Evolutionary conservation across 2,888 invertebrate genomes (phyloP).

Genomic region (Catocala fraxini): DNA sequence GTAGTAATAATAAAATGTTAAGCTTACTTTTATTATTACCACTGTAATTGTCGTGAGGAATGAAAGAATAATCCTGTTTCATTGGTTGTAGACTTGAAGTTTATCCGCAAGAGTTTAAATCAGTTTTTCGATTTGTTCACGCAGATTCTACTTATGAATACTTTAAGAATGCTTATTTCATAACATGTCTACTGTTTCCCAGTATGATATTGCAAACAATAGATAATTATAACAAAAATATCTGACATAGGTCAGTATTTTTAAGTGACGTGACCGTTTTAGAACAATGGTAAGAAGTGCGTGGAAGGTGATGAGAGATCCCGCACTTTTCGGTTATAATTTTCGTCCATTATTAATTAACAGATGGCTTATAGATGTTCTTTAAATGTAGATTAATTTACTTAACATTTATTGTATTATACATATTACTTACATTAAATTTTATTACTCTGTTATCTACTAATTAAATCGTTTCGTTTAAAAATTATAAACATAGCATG

Average conservation of each 20-base stretch:
- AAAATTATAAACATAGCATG: too few species aligned
- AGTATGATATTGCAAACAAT: conserved; percentile 22
- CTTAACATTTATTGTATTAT: too few species aligned
- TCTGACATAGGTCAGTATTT: conserved; percentile 29
- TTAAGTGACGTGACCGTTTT: conserved; percentile 13
- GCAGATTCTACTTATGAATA: conserved; percentile 21
- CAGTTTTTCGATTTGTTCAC: conserved; percentile 10
- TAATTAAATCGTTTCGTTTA: too few species aligned
- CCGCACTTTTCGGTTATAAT: conserved; percentile 11
- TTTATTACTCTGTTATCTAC: too few species aligned
- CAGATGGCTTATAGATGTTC: too few species aligned
- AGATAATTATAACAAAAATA: conserved; percentile 16
- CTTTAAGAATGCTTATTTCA: conserved; percentile 25
- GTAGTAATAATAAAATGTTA: conserved; percentile 4
- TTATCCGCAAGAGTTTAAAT: not conserved
- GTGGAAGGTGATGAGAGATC: conserved; percentile 13
- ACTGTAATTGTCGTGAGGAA: not conserved
- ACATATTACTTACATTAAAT: too few species aligned
- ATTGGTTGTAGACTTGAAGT: too few species aligned
- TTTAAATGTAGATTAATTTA: too few species aligned
- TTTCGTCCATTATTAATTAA: not conserved
- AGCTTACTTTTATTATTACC: conserved; percentile 1
- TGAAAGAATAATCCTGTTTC: too few species aligned
- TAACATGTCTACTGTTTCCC: conserved; percentile 29
- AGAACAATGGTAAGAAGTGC: conserved; percentile 10